Base-by-base conservation (phyloP, 2,113 vertebrate species). In the Haplotaxodon microlepis region DNA sequence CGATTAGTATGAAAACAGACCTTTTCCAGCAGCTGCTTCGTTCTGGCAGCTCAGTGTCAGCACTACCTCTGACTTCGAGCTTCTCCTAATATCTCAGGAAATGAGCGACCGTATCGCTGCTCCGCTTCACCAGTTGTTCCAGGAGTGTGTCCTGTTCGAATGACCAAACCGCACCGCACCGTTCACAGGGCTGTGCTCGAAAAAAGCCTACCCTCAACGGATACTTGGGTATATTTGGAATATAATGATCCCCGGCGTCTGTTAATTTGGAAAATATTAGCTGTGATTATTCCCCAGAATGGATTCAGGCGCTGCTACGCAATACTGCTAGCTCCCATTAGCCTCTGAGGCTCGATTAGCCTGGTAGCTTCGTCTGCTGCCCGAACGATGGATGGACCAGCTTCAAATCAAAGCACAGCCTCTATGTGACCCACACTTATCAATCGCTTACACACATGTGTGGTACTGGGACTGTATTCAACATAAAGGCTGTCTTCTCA, bases 271-370 rank as follows among this genome's bases (percentile, higher is more conserved):
- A 8, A 80, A 42, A 82, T 53, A 24, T 57, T 2, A 9, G 78
- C 2, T 31, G 19, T 14, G 38, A 47, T 78, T 38, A 50, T n/a
- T 7, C 19, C 6, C 34, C 14, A 2, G 34, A 79, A 47, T 2
- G 63, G 54, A 81, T 73, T 73, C 86, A 63, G 42, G 84, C 82
- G 4, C 90, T 71, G 89, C 90, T 93, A 92, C 95, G 92, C 92
- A 95, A 93, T 12, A 84, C 61, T 53, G 91, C 76, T 90, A 92
- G 83, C 89, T 53, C 53, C 3, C 81, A 21, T 86, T 92, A 93
- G 92, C 92, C 78, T 11, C 57, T 14, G 12, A 2, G 53, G 78
- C 85, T 89, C 34, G 57, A 42, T 84, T 94, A 93, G 93, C 92
- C 47, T 1, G 73, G 89, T 95, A 94, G 93, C 95, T 88, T 12